Conservation (phyloP, 2,113 vertebrate species). For the Podocnemis expansa region DNA sequence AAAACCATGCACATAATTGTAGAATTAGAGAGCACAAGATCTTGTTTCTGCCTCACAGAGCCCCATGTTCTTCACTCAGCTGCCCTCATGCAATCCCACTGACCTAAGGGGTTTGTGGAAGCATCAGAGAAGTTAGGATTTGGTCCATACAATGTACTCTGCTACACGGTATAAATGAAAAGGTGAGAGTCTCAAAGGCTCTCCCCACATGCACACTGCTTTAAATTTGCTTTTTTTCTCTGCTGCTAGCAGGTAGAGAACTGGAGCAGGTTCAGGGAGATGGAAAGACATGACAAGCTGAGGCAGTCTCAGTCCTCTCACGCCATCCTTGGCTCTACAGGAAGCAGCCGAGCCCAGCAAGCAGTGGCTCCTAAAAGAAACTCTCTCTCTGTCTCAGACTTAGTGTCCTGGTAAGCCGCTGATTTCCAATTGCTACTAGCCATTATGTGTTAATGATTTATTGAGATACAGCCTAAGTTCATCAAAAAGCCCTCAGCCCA, state of each 20-base stretch:
- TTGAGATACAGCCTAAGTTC: neutral
- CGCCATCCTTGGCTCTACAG: constrained; percentile 60
- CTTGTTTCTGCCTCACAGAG: neutral
- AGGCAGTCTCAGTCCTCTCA: constrained; percentile 77
- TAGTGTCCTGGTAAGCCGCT: constrained; percentile 81
- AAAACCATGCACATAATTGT: neutral
- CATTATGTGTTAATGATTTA: neutral
- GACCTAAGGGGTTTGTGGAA: neutral
- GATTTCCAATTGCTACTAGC: neutral
- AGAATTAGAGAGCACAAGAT: neutral
- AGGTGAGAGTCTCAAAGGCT: neutral
- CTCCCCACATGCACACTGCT: neutral
- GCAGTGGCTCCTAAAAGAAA: constrained; percentile 66
- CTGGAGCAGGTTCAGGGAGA: neutral
- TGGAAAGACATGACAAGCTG: constrained; percentile 70
- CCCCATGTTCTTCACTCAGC: neutral
- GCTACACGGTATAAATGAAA: neutral
- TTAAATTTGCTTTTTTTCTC: neutral
- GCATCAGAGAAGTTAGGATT: neutral
- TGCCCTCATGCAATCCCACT: neutral
- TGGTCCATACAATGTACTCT: neutral
- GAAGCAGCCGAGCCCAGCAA: constrained; percentile 42
- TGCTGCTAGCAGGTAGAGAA: neutral
- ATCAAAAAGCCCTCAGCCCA: neutral
- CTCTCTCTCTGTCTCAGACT: constrained; percentile 82